Conservation (phyloP, 2,113 vertebrate genomes). For the Melierax canorus region DNA sequence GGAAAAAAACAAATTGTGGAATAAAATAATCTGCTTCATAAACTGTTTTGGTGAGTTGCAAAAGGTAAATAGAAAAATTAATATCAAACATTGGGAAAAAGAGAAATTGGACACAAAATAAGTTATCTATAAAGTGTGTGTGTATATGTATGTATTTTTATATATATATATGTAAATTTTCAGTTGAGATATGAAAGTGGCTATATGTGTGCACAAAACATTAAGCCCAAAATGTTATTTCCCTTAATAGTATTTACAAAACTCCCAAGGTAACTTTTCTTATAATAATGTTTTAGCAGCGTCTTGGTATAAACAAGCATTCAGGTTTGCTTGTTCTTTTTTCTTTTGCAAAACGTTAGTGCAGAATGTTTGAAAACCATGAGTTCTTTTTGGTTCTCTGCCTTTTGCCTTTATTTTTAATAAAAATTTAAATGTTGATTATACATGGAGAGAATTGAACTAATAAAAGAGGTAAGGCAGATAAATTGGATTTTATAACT, state of each 20-base stretch:
- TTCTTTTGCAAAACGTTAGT: not conserved
- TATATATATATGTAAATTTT: not conserved
- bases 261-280: not conserved
- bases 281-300: not conserved
- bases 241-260: not conserved
- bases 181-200: not conserved
- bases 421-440: not conserved
- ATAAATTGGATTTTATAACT: slow-evolving; percentile 15
- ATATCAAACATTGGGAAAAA: not conserved
- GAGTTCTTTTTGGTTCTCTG: not conserved
- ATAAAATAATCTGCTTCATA: not conserved
- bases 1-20: not conserved
- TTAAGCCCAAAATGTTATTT: not conserved
- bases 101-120: not conserved
- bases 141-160: accelerated
- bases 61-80: not conserved
- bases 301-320: not conserved
- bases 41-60: not conserved
- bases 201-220: not conserved
- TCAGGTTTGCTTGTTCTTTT: not conserved
- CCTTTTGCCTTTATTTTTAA: not conserved
- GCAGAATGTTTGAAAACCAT: not conserved
- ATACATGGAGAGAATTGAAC: not conserved
- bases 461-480: not conserved
- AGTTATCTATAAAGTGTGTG: accelerated